A percentile compares a stretch with the other conserved stretches of the same genome.
phyloP scores from a whole-genome alignment of 2,888 invertebrate genomes.

The Pherbina coryleti region DNA sequence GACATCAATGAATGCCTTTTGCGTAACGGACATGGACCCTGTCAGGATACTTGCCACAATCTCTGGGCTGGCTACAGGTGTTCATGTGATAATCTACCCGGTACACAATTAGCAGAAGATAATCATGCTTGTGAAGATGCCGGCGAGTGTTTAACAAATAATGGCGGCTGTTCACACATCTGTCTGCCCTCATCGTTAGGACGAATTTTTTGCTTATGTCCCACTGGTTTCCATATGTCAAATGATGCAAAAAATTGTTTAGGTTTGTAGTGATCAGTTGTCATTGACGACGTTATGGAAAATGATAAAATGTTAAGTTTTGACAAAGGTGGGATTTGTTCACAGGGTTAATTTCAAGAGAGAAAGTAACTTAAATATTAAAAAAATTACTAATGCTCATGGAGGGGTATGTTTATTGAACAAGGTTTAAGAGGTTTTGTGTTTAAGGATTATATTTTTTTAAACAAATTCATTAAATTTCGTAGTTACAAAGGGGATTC shows the following conservation, averaged over 20 bases:
- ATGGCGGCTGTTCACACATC: conserved; percentile 71
- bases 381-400: too few relatives aligned
- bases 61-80: conserved; percentile 74
- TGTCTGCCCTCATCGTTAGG: conserved; percentile 70
- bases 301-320: neutral
- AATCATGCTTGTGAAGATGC: conserved; percentile 72
- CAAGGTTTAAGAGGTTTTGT: too few relatives aligned
- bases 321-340: too few relatives aligned
- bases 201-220: conserved; percentile 72
- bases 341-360: too few relatives aligned
- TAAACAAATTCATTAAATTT: too few relatives aligned
- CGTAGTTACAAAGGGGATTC: too few relatives aligned
- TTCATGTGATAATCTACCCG: conserved; percentile 73
- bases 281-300: neutral
- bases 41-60: conserved; percentile 75
- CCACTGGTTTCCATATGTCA: conserved; percentile 63
- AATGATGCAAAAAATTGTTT: conserved; percentile 70
- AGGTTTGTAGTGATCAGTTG: conserved; percentile 60
- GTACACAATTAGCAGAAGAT: conserved; percentile 72
- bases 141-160: conserved; percentile 68
- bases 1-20: conserved; percentile 76
- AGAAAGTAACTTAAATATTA: too few relatives aligned
- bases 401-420: too few relatives aligned
- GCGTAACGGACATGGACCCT: conserved; percentile 76
- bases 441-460: too few relatives aligned